Evolutionary conservation across 2,113 vertebrate genomes (phyloP).

Genomic region (Tricholaema leucomelas): DNA sequence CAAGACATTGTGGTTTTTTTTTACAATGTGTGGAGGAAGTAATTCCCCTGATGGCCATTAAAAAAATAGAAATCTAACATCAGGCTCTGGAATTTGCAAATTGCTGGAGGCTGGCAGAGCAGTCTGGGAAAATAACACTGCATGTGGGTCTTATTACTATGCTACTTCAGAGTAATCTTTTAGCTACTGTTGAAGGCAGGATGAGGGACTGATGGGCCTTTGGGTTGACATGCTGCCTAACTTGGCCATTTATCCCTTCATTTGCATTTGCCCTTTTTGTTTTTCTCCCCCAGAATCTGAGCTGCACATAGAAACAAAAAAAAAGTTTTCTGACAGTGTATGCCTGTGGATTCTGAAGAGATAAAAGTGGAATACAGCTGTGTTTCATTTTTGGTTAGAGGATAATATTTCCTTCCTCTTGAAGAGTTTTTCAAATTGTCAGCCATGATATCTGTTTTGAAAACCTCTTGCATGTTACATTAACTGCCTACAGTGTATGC

Average conservation of each 20-base stretch:
- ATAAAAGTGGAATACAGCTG: background rate
- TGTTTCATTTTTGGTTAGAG: background rate
- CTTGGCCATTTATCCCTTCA: background rate
- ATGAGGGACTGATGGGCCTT: background rate
- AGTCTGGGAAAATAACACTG: background rate
- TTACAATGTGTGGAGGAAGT: background rate
- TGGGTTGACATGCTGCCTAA: background rate
- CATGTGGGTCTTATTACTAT: background rate
- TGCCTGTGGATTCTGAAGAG: background rate
- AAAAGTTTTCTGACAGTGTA: background rate
- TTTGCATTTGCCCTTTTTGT: background rate
- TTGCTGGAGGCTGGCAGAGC: background rate
- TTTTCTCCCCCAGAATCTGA: background rate
- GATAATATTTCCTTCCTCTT: background rate
- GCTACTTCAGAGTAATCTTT: background rate
- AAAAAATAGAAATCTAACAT: constrained; percentile 20
- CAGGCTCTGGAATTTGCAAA: background rate
- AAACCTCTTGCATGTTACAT: background rate
- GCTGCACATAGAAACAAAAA: background rate
- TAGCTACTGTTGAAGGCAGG: background rate
- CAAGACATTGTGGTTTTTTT: background rate
- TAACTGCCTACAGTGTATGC: background rate
- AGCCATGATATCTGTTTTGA: background rate
- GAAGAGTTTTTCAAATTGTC: background rate
- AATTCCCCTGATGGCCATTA: constrained; percentile 1